Base-by-base conservation (phyloP, 2,888 invertebrate genomes). In the Drosophila subsilvestris region DNA sequence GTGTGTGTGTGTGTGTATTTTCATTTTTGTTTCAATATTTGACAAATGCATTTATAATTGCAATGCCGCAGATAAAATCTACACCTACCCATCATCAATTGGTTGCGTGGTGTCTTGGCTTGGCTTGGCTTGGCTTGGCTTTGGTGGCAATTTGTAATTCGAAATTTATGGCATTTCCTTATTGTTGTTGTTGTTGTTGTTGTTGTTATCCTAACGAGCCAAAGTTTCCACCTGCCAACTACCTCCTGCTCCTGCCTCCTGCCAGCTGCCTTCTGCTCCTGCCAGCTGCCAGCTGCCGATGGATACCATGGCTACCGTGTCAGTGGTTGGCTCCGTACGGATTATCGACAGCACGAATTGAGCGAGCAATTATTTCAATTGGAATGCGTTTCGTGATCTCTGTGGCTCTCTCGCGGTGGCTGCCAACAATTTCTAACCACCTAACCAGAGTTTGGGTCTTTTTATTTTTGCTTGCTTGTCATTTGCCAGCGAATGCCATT, bases 31-130 rank as follows among this genome's bases (percentile, higher is more conserved):
- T 59, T 76, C 29, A 72, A 68, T 70, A 72, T 70, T 79, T 83
- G 79, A 79, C 74, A 82, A 85, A 87, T 82, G 77, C 65, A 72
- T 76, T 85, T 81, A 75, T 81, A 87, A 81, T 85, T 87, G 86
- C 77, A 54, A 20, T 37, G 62, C 60, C 76, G 62, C 79, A 75
- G 63, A 76, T 85, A 66, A 74, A 74, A 68, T 76, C 32, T 12
- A 2, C 32, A 6, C 5, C 32, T 50, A 18, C 14, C 51, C 65
- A 55, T 17, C 54, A 51, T 44, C 53, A 32, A n/a, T 4, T 25
- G 25, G 5, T 29, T 7, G 22, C 0, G 22, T 22, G 20, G 2
- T 27, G 27, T 8, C 27, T 27, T 27, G 7, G 8, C 27, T 25
- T 27, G 47, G 53, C 49, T 27, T 27, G 27, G 27, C 27, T 27